Evolutionary conservation across 2,888 invertebrate genomes (phyloP), one percentile per base, ranked within the genome.

Genomic region (Scrobipalpa atriplicella): DNA sequence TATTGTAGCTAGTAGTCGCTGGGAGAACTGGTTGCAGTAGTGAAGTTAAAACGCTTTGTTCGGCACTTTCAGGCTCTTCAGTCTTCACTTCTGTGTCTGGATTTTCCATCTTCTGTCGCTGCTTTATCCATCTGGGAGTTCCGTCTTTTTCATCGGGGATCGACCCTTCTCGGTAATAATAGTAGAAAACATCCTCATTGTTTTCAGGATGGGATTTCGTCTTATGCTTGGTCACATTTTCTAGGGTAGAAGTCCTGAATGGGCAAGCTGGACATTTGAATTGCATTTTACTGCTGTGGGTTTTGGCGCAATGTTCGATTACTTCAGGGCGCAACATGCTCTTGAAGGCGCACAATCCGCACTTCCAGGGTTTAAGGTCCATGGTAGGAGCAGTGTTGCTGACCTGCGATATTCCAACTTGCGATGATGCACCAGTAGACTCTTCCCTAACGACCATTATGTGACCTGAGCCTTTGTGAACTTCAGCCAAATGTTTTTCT

Each of bases 241-340:
- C 90, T 36, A 93, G 85, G 1, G 93, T 93, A 0, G 94, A 90
- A 0, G 89, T 85, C 16, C 88, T 75, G 74, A 94, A 96, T 0
- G 90, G 79, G 73, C 97, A 97, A 69, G 95, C 88, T 0, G 93
- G 93, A 76, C 97, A 97, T 74, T 95, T 95, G 81, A 93, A 97
- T 71, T 96, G 96, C 75, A 93, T 92, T 68, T 94, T 95, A 1
- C 95, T 93, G 39, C 94, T 91, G 77, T 97, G 97, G 8, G 82
- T 77, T 41, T 85, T 87, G 0, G 84, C 78, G 41, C 94, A 94
- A 76, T 96, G 96, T 0, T 89, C 86, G 0, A 90, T 85, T 41
- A 96, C 94, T 60, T 95, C 95, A 0, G 92, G 90, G 29, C 95
- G 94, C 0, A 94, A 93, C 69, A 93, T 86, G 70, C 94, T 94